Conservation (phyloP, 2,888 invertebrate species). For the Diarsia brunnea region DNA sequence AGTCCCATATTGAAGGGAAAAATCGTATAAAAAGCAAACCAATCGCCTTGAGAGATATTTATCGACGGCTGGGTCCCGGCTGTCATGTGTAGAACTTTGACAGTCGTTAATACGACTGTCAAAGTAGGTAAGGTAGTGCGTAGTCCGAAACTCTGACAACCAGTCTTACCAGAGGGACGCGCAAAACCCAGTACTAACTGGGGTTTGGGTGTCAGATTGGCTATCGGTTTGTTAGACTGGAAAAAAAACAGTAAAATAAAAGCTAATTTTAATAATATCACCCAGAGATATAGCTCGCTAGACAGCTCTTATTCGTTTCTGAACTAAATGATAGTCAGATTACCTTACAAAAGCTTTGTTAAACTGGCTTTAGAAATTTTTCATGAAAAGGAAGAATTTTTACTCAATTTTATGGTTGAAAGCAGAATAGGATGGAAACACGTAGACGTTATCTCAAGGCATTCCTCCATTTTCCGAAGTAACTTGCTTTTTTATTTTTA, state of each 20-base stretch:
- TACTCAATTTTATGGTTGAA: slow-evolving; percentile 24
- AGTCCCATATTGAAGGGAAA: background rate
- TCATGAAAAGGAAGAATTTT: slow-evolving; percentile 12
- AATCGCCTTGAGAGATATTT: too few species aligned
- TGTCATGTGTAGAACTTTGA: too few species aligned
- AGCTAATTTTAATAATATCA: slow-evolving; percentile 1
- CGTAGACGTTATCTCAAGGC: background rate
- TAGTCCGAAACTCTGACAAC: too few species aligned
- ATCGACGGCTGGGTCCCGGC: too few species aligned
- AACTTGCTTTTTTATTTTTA: slow-evolving; percentile 13
- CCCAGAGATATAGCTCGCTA: background rate
- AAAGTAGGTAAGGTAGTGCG: too few species aligned
- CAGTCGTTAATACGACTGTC: too few species aligned
- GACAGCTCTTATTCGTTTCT: background rate
- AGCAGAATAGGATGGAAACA: slow-evolving; percentile 14
- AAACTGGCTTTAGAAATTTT: slow-evolving; percentile 1
- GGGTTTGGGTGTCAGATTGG: too few species aligned
- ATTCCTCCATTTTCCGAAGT: background rate
- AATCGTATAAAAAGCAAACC: background rate
- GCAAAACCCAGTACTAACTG: too few species aligned
- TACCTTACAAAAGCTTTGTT: slow-evolving; percentile 32
- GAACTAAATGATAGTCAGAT: background rate
- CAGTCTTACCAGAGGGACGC: too few species aligned
- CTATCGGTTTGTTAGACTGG: too few species aligned
- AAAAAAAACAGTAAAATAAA: background rate